Base-by-base conservation (phyloP, 2,888 invertebrate genomes). In the Panopea generosa region DNA sequence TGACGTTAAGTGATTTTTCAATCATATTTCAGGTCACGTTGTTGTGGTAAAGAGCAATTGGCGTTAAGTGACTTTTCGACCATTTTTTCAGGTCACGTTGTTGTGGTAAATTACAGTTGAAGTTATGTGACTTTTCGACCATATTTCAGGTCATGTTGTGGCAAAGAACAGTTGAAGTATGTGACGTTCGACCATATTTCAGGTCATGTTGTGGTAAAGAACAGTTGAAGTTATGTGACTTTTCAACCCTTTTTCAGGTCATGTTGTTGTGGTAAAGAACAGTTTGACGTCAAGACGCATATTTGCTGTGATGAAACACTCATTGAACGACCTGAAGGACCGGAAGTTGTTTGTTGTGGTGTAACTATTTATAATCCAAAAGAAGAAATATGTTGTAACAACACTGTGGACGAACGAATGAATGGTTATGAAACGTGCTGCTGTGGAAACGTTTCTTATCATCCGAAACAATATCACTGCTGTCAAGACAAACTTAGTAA, bases 241-340 rank as follows among this genome's bases (percentile, higher is more conserved):
- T n/a, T n/a, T 20, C 6, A 18, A n/a, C 18, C 9, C 18, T 24
- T 20, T 20, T 29, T n/a, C 38, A 75, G 71, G 18, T 76, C 76
- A n/a, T 76, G 76, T 52, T 76, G 76, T 57, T 76, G 76, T 47
- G 76, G 66, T 16, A 53, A 50, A 18, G 49, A 67, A n/a, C 76
- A 76, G 59, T 76, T 76, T 47, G 53, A 76, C 29, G 66, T 57
- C 4, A 67, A 70, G 40, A 50, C 26, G 2, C 50, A 49, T 14
- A 66, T 76, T 16, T 76, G 76, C 38, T 76, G 76, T 53, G 63
- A 71, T n/a, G 67, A 53, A 2, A 76, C 70, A 9, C 56, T 71
- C 18, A 62, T 40, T 9, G 52, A 66, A 2, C 27, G 76, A 26
- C 76, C 76, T 16, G 49, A 61, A 14, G 20, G 20, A 16, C 33